These are phyloP conservation scores for Macrostomum lignano DNA, from an alignment of 1,140 invertebrate species.

Conservation along the genomic window DNA sequence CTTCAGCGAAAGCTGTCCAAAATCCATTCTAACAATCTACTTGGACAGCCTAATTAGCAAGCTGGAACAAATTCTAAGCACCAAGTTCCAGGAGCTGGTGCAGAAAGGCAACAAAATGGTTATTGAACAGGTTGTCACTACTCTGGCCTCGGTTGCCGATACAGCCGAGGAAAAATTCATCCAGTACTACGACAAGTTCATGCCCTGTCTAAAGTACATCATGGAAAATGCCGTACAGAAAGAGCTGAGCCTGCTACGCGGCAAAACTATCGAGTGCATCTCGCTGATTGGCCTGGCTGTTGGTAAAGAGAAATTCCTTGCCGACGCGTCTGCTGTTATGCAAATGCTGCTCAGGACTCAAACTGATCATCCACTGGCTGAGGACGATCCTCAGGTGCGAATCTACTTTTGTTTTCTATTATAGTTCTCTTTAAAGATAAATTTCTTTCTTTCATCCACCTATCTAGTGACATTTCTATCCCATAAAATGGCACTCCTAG, in stretches of 20 bases:
- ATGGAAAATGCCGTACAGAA: constrained; percentile 63
- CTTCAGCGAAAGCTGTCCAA: constrained; percentile 93
- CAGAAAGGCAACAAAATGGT: constrained; percentile 78
- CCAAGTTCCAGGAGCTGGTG: constrained; percentile 72
- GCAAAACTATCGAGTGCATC: constrained; percentile 89
- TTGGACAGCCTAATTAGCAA: constrained; percentile 63
- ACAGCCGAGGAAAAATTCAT: constrained; percentile 83
- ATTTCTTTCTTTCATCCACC: too few relatives aligned
- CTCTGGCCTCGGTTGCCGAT: constrained; percentile 91
- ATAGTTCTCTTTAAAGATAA: too few relatives aligned
- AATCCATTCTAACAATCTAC: constrained; percentile 56
- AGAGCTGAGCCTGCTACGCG: constrained; percentile 58
- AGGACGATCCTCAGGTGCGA: too few relatives aligned
- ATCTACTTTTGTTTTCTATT: too few relatives aligned
- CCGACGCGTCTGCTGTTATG: constrained; percentile 83
- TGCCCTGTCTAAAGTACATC: constrained; percentile 87
- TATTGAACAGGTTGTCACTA: constrained; percentile 85
- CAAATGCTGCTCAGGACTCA: constrained; percentile 68
- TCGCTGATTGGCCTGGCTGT: constrained; percentile 90
- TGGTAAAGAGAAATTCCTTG: constrained; percentile 67
- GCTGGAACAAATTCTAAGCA: constrained; percentile 56
- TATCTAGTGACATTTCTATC: too few relatives aligned
- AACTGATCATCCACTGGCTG: too few relatives aligned
- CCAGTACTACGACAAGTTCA: constrained; percentile 42
- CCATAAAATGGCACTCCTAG: too few relatives aligned